These are phyloP conservation scores for Hystrix cristata DNA, from an alignment of 2,113 vertebrate genomes.

Conservation along the genomic window DNA sequence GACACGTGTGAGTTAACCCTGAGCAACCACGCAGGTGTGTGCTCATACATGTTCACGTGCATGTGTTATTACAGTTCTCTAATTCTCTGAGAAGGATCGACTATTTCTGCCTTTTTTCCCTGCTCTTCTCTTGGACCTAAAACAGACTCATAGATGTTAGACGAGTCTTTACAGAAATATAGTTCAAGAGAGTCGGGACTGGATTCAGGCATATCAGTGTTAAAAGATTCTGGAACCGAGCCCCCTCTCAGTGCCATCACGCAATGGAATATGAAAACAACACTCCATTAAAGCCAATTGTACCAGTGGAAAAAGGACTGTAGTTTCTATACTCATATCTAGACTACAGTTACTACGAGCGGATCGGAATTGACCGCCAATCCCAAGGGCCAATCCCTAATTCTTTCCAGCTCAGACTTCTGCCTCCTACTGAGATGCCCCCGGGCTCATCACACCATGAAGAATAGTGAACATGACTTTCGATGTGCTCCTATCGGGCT, in stretches of 20 bases:
- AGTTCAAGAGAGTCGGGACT: background rate
- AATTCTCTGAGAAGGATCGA: no score
- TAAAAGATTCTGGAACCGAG: background rate
- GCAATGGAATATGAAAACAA: background rate
- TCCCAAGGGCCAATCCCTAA: no score
- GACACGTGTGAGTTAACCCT: accelerated
- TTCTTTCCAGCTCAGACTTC: background rate
- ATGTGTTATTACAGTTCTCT: no score
- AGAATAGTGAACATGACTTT: background rate
- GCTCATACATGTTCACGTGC: accelerated
- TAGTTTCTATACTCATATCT: no score
- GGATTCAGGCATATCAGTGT: background rate
- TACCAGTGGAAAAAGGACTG: background rate
- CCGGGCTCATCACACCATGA: accelerated
- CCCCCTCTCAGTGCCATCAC: background rate
- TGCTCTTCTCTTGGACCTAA: background rate
- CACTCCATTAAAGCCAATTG: background rate
- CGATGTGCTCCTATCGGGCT: background rate
- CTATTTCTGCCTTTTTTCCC: background rate
- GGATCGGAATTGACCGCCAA: background rate
- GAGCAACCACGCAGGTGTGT: no score
- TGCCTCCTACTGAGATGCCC: background rate
- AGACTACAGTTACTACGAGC: background rate
- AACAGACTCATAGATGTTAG: background rate
- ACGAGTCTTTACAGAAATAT: background rate